phyloP scores from a whole-genome alignment of 1,140 invertebrate species.

The Drosophila teissieri region DNA sequence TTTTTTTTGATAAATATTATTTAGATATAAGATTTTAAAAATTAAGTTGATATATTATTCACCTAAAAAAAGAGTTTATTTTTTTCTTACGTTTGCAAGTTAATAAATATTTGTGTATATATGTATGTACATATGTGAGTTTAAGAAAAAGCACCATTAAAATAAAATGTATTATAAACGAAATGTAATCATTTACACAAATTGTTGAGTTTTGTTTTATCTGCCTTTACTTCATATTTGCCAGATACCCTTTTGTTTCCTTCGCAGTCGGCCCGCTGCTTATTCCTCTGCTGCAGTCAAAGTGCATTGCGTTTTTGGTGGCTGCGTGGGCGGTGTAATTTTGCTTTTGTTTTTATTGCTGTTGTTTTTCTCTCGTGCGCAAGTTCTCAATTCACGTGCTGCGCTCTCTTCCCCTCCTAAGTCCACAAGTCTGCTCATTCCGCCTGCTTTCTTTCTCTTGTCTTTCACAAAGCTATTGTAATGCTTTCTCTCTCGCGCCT shows the following conservation, averaged over 20 bases:
- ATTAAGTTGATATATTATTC: too few relatives aligned
- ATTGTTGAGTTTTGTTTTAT: neutral
- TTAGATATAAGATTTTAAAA: too few relatives aligned
- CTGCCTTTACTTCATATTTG: neutral
- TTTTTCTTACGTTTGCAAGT: too few relatives aligned
- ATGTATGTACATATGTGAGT: too few relatives aligned
- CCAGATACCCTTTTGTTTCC: constrained; percentile 39
- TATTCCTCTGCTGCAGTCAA: constrained; percentile 40
- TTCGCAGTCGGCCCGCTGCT: neutral
- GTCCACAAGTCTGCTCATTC: neutral
- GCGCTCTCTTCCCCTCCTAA: constrained; percentile 4
- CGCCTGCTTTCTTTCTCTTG: constrained; percentile 4
- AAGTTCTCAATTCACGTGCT: constrained; percentile 55
- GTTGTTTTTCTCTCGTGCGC: constrained; percentile 65
- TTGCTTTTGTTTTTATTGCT: constrained; percentile 44
- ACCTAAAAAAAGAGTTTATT: too few relatives aligned
- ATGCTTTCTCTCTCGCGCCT: constrained; percentile 26
- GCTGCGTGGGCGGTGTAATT: constrained; percentile 51
- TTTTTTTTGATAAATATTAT: too few relatives aligned
- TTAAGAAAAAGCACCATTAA: neutral
- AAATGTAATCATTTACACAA: neutral
- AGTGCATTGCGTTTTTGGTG: constrained; percentile 69
- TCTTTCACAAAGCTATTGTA: constrained; percentile 23
- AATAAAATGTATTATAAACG: neutral
- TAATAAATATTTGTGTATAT: too few relatives aligned